phyloP scores from a whole-genome alignment of 2,888 invertebrate species.

The Lasioglossum figueresi region DNA sequence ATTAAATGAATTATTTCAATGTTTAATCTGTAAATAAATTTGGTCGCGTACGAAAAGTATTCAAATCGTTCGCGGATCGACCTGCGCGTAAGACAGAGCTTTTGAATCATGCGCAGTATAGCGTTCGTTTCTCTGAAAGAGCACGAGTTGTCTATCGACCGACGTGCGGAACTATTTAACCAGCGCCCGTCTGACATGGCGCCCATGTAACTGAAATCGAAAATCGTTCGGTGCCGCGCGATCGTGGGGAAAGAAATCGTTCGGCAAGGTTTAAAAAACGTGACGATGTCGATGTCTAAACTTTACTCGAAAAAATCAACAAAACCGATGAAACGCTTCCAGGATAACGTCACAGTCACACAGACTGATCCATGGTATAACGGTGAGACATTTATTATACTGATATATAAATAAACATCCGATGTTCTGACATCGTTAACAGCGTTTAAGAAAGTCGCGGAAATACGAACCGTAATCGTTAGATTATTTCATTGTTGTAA shows the following conservation, averaged over 20 bases:
- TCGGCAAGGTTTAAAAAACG: conserved; percentile 20
- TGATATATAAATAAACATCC: conserved; percentile 62
- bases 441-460: neutral
- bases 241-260: conserved; percentile 19
- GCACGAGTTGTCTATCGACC: conserved; percentile 77
- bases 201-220: conserved; percentile 66
- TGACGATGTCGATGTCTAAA: conserved; percentile 89
- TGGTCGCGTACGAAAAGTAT: neutral
- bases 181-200: conserved; percentile 76
- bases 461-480: neutral
- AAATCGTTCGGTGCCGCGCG: conserved; percentile 51
- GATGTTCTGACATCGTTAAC: conserved; percentile 2
- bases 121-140: conserved; percentile 17
- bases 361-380: conserved; percentile 95
- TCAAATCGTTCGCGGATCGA: neutral
- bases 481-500: neutral
- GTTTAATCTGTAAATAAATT: neutral
- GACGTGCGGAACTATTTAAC: conserved; percentile 67
- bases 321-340: conserved; percentile 91
- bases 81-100: neutral
- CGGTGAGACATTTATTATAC: conserved; percentile 86
- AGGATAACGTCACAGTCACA: conserved; percentile 91
- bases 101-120: conserved; percentile 33
- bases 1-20: too few relatives aligned
- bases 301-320: conserved; percentile 90